phyloP scores from a whole-genome alignment of 2,797 vertebrate genomes.

The Neoniphon sammara region DNA sequence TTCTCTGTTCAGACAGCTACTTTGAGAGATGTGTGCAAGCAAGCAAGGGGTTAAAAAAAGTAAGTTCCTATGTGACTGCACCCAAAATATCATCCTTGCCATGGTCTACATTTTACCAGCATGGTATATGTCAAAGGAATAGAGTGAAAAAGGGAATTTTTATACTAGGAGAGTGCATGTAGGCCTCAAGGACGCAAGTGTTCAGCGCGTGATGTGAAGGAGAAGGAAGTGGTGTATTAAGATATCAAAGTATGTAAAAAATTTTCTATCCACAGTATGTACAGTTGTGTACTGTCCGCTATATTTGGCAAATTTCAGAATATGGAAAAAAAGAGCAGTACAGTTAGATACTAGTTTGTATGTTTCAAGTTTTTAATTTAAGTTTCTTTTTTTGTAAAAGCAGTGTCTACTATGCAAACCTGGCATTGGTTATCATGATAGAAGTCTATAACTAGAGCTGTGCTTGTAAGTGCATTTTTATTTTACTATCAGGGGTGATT shows the following conservation, averaged over 20 bases:
- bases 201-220: conserved; percentile 52
- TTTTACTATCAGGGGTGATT: conserved; percentile 76
- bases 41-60: conserved; percentile 7
- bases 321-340: conserved; percentile 69
- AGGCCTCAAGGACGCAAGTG: conserved; percentile 45
- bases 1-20: too few relatives aligned
- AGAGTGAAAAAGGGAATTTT: conserved; percentile 38
- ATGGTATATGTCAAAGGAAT: conserved; percentile 39
- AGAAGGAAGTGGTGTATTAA: conserved; percentile 60
- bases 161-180: conserved; percentile 32
- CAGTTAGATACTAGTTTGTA: conserved; percentile 80
- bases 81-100: conserved; percentile 16
- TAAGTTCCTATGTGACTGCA: conserved; percentile 23
- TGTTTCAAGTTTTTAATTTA: conserved; percentile 65
- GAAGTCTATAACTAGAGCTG: conserved; percentile 81
- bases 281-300: conserved; percentile 80
- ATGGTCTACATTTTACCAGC: conserved; percentile 51
- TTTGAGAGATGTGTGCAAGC: conserved; percentile 12
- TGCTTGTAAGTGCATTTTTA: conserved; percentile 84
- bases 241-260: conserved; percentile 76
- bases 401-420: conserved; percentile 94
- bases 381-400: conserved; percentile 76
- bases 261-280: conserved; percentile 78
- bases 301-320: conserved; percentile 76
- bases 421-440: conserved; percentile 87